These are phyloP conservation scores for human DNA, from an alignment of 2,113 vertebrate species.

Conservation along the genomic window DNA sequence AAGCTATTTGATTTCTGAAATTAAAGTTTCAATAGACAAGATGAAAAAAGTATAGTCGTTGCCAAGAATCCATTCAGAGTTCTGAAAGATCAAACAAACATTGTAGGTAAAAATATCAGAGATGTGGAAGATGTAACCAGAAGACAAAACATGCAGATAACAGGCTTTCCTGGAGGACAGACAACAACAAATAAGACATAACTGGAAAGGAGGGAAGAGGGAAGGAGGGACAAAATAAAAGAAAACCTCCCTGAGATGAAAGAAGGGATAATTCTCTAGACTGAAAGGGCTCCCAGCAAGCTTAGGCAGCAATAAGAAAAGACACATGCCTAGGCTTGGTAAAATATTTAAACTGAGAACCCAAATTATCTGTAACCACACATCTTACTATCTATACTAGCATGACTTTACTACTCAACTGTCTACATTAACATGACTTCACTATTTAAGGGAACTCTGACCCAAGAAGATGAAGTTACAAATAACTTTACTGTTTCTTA, in stretches of 20 bases:
- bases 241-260: neutral
- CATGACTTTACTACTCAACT: neutral
- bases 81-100: neutral
- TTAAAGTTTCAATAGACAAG: conserved; percentile 19
- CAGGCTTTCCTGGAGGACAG: neutral
- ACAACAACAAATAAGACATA: neutral
- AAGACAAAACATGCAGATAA: neutral
- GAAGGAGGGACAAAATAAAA: neutral
- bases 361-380: neutral
- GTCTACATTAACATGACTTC: neutral
- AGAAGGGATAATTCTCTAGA: neutral
- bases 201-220: neutral
- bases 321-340: neutral
- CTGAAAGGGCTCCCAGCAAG: neutral
- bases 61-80: neutral
- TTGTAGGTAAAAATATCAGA: neutral
- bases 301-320: neutral
- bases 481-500: neutral
- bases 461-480: neutral
- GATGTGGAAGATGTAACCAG: neutral
- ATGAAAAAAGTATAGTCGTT: neutral
- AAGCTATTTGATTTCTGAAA: conserved; percentile 29
- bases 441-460: conserved; percentile 22
- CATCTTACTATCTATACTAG: neutral
- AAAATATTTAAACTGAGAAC: neutral